These are phyloP conservation scores for Arnoldichthys spilopterus DNA, from an alignment of 2,797 vertebrate genomes.

Conservation along the genomic window DNA sequence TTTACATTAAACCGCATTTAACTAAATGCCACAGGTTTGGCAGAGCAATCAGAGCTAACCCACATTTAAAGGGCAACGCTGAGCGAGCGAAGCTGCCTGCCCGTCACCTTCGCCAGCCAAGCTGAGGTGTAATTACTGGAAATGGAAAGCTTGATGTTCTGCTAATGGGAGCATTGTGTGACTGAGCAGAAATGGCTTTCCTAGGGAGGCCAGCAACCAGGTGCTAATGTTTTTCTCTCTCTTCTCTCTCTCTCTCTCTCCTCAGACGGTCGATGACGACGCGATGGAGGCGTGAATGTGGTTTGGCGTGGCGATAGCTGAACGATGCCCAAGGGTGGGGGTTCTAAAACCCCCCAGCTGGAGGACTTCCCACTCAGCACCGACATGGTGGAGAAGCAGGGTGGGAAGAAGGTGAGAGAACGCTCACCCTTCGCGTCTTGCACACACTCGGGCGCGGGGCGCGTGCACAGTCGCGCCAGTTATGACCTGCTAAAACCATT, in stretches of 20 bases:
- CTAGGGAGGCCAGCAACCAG: conserved; percentile 69
- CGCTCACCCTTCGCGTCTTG: conserved; percentile 10
- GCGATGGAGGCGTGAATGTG: conserved; percentile 92
- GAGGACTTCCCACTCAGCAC: conserved; percentile 97
- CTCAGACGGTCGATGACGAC: conserved; percentile 97
- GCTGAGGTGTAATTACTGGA: conserved; percentile 62
- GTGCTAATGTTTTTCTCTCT: conserved; percentile 64
- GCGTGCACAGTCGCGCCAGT: background rate
- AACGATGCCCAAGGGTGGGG: conserved; percentile 99
- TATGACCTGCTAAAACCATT: conserved; percentile 35
- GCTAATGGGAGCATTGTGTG: conserved; percentile 65
- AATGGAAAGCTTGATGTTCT: conserved; percentile 64
- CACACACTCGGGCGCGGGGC: conserved; percentile 17
- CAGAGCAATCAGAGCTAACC: conserved; percentile 30
- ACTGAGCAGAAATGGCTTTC: conserved; percentile 64
- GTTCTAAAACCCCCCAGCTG: conserved; percentile 98
- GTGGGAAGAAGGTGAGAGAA: conserved; percentile 95
- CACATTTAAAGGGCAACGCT: conserved; percentile 27
- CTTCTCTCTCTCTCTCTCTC: conserved; percentile 20
- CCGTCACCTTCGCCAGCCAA: conserved; percentile 52
- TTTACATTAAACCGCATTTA: conserved; percentile 25
- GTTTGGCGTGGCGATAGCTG: conserved; percentile 94
- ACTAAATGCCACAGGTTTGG: conserved; percentile 35
- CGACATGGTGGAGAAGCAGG: conserved; percentile 99
- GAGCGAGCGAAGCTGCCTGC: conserved; percentile 18